phyloP scores from a whole-genome alignment of 2,113 vertebrate genomes.

The Nothobranchius kuhntae region DNA sequence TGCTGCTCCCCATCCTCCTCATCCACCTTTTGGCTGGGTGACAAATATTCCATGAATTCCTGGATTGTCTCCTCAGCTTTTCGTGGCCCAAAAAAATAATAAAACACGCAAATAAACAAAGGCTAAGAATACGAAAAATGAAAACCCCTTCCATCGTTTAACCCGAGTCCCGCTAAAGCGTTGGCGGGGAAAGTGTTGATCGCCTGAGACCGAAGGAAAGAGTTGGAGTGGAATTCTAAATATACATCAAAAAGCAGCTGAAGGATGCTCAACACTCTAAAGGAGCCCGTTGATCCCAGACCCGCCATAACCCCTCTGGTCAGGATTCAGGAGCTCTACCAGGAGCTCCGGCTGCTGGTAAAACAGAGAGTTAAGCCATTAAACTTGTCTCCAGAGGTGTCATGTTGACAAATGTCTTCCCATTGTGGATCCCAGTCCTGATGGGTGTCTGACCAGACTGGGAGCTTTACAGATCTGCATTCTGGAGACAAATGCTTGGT shows the following conservation, averaged over 20 bases:
- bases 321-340: conserved; percentile 33
- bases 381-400: conserved; percentile 43
- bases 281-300: conserved; percentile 54
- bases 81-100: conserved; percentile 36
- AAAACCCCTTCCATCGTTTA: no score
- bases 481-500: not conserved
- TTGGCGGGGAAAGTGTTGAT: conserved; percentile 50
- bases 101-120: conserved; percentile 30
- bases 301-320: conserved; percentile 45
- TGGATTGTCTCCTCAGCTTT: conserved; percentile 65
- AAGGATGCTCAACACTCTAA: conserved; percentile 60
- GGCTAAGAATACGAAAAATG: not conserved
- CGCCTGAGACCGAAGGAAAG: conserved; percentile 27
- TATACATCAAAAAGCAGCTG: conserved; percentile 70
- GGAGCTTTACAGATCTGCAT: no score
- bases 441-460: no score
- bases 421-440: conserved; percentile 6
- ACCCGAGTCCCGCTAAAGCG: not conserved
- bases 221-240: conserved; percentile 66
- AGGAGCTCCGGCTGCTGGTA: conserved; percentile 44
- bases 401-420: conserved; percentile 41
- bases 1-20: conserved; percentile 36
- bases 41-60: conserved; percentile 78
- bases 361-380: conserved; percentile 51
- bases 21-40: conserved; percentile 74